Percentiles rank a stretch among this genome's conserved stretches.
Evolutionary conservation across 2,113 vertebrate species (phyloP).

Genomic region (Prunella fulvescens): DNA sequence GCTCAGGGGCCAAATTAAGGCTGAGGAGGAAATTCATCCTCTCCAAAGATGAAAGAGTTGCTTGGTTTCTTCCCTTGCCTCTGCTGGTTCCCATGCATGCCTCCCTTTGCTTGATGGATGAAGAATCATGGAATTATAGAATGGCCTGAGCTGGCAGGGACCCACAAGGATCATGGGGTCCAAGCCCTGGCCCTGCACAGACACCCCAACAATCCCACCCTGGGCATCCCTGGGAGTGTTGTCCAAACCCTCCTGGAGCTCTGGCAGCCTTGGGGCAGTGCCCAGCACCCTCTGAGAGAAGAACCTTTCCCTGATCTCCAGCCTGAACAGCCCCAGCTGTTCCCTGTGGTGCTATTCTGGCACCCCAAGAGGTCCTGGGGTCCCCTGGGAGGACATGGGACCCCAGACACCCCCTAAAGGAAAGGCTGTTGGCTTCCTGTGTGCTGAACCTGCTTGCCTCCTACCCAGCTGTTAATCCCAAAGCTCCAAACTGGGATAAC

Average conservation of each 20-base stretch:
- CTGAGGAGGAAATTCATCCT: neutral
- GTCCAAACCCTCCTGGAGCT: rapidly evolving
- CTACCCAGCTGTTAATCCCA: neutral
- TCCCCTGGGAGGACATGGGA: neutral
- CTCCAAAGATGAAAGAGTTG: neutral
- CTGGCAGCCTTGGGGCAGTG: neutral
- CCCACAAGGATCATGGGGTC: rapidly evolving
- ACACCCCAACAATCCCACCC: neutral
- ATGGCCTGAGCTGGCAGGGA: neutral
- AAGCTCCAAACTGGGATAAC: neutral
- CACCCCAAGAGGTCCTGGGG: neutral
- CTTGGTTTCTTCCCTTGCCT: neutral
- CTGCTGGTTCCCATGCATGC: neutral
- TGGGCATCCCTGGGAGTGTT: rapidly evolving
- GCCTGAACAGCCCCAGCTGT: rapidly evolving
- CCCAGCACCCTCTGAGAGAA: neutral
- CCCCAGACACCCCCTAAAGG: neutral
- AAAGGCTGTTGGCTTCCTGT: neutral
- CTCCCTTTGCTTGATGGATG: neutral
- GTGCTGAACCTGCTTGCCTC: neutral
- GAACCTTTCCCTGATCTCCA: rapidly evolving
- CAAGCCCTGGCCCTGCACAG: neutral
- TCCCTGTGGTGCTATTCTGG: neutral
- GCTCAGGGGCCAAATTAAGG: neutral
- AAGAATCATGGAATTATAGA: neutral